phyloP scores from a whole-genome alignment of 1,140 invertebrate genomes.

The Antheraea mylitta region DNA sequence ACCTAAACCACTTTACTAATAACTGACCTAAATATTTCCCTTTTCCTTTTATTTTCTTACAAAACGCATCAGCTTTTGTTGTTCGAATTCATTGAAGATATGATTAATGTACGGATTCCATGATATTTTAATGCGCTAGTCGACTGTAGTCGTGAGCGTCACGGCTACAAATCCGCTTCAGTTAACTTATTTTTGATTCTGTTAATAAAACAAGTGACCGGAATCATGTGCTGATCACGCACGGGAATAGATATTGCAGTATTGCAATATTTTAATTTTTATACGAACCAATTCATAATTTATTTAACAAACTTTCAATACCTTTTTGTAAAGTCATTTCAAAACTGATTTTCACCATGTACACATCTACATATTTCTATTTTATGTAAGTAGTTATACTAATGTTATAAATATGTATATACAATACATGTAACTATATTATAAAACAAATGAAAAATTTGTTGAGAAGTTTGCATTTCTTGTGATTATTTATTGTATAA shows the following conservation, averaged over 20 bases:
- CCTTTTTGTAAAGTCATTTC: too few relatives aligned
- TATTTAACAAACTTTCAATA: too few relatives aligned
- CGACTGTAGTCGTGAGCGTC: not conserved
- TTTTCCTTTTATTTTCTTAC: not conserved
- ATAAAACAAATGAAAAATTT: too few relatives aligned
- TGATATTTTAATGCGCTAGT: not conserved
- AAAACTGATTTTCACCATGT: too few relatives aligned
- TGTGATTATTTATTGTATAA: too few relatives aligned
- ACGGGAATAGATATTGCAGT: slow-evolving; percentile 10
- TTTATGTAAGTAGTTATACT: too few relatives aligned
- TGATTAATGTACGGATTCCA: not conserved
- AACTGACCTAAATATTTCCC: not conserved
- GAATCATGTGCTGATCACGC: not conserved
- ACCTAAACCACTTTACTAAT: not conserved
- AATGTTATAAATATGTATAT: too few relatives aligned
- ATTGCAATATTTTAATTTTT: slow-evolving; percentile 12
- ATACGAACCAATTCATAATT: too few relatives aligned
- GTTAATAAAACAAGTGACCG: not conserved
- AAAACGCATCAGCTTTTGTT: slow-evolving; percentile 1
- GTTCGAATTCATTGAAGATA: slow-evolving; percentile 1
- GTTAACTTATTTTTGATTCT: not conserved
- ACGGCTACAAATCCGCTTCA: not conserved
- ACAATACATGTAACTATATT: too few relatives aligned
- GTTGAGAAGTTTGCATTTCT: too few relatives aligned
- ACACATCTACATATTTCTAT: too few relatives aligned